Evolutionary conservation across 2,113 vertebrate genomes (phyloP).

Genomic region (Phasianus colchicus): DNA sequence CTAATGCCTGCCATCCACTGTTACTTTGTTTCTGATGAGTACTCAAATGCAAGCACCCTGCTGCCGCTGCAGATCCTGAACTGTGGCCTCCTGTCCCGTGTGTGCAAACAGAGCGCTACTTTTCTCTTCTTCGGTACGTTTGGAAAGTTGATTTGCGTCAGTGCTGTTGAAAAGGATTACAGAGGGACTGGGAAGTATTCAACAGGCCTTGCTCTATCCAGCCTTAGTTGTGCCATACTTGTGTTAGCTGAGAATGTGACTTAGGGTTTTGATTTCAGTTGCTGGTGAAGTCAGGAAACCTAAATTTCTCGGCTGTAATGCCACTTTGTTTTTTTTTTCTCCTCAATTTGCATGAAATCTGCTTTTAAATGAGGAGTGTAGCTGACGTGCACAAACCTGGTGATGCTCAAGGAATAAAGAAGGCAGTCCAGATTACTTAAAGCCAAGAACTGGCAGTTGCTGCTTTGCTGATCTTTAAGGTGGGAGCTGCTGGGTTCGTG

Average conservation of each 20-base stretch:
- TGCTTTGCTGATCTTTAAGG: not conserved
- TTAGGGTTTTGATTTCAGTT: constrained; percentile 38
- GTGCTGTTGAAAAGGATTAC: not conserved
- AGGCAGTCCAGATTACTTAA: not conserved
- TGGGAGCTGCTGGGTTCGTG: not conserved
- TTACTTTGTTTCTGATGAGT: not conserved
- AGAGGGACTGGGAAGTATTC: not conserved
- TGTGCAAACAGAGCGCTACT: not conserved
- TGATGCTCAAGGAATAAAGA: not conserved
- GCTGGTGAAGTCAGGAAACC: constrained; percentile 16
- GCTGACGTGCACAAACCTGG: not conserved
- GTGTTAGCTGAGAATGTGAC: constrained; percentile 36
- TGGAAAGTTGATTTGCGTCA: not conserved
- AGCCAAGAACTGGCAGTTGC: not conserved
- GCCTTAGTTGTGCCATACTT: not conserved
- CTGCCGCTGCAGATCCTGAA: not conserved
- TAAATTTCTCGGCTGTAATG: not conserved
- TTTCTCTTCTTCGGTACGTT: not conserved
- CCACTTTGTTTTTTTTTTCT: not conserved
- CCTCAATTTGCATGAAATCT: not conserved
- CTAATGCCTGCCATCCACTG: not conserved
- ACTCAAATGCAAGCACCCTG: not conserved
- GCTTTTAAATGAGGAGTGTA: not conserved
- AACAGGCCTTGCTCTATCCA: constrained; percentile 1
- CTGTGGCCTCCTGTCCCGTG: not conserved